Base-by-base conservation (phyloP, 2,113 vertebrate species). In the Microtus richardsoni region DNA sequence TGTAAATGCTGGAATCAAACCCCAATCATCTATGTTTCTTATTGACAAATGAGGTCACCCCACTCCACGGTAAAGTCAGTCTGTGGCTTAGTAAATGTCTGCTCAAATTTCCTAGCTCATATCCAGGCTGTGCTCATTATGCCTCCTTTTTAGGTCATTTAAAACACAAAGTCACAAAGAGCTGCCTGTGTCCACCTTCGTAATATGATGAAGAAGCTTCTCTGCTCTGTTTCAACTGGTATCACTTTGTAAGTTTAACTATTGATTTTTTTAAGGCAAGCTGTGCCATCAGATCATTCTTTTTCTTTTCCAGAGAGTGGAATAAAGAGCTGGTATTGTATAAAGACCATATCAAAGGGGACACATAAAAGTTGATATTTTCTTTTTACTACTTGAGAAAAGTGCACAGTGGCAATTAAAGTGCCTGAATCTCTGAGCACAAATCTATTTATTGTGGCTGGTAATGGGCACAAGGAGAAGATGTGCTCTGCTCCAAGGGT, bases 311-410 rank as follows among this genome's bases (percentile, higher is more conserved):
- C 36, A 92, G 74, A 90, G 85, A 95, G 85, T 80, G 78, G 70
- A 87, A 86, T 84, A 78, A 97, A 91, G 79, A 95, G 74, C 85
- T 80, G 39, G 93, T 70, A 90, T 60, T 95, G 79, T 94, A 92
- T 91, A 94, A 41, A 91, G 96, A 87, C 94, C 10, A 28, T 97
- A 98, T 97, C 78, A 89, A 97, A 98, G 94, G 96, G 75, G 80
- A 96, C 95, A 97, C 97, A 97, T 97, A 96, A 98, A 96, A 97
- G 88, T 84, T 97, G 97, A 95, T 97, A 98, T 97, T 84, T 97
- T 98, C 98, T 98, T 98, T 98, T 93, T 97, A 97, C 95, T 95
- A 95, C 77, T 74, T 96, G 84, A 89, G 96, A 74, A 97, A 97
- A 96, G 95, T 96, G 86, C 94, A 97, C 75, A 95, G 71, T 79